These are phyloP conservation scores for Copidosoma aretas DNA, from an alignment of 2,888 invertebrate genomes.

Conservation along the genomic window DNA sequence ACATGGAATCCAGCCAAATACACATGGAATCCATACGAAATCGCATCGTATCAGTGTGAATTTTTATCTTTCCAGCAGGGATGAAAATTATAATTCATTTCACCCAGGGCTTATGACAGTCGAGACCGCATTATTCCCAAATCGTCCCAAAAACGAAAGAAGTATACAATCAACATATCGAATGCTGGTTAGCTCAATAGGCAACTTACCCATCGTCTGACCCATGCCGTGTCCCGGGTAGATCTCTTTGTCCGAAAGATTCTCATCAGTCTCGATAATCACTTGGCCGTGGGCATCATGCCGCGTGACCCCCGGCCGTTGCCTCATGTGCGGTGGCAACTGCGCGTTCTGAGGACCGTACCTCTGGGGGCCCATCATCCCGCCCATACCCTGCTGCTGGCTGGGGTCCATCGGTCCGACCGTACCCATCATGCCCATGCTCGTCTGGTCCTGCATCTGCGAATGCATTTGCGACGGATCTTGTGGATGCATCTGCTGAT, in stretches of 20 bases:
- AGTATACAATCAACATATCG: no score
- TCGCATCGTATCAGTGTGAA: no score
- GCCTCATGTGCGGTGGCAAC: conserved; percentile 60
- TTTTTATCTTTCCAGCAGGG: no score
- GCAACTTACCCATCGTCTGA: conserved; percentile 55
- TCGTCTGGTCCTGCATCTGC: conserved; percentile 32
- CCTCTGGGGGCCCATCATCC: conserved; percentile 13
- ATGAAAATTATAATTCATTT: no score
- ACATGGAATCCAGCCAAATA: no score
- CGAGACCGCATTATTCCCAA: no score
- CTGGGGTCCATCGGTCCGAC: neutral
- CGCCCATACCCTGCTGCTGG: conserved; percentile 16
- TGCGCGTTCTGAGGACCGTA: conserved; percentile 11
- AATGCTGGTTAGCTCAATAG: no score
- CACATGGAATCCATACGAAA: no score
- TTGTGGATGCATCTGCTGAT: conserved; percentile 50
- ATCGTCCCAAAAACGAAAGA: no score
- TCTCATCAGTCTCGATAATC: conserved; percentile 84
- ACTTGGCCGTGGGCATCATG: conserved; percentile 66
- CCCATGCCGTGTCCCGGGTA: conserved; percentile 67
- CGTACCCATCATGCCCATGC: conserved; percentile 24
- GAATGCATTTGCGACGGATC: no score
- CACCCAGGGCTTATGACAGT: no score
- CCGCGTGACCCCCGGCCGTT: conserved; percentile 62
- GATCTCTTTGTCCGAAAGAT: conserved; percentile 87